A percentile compares a stretch with the other conserved stretches of the same genome.
phyloP scores from a whole-genome alignment of 2,113 vertebrate genomes.

The Hippocampus mohnikei region DNA sequence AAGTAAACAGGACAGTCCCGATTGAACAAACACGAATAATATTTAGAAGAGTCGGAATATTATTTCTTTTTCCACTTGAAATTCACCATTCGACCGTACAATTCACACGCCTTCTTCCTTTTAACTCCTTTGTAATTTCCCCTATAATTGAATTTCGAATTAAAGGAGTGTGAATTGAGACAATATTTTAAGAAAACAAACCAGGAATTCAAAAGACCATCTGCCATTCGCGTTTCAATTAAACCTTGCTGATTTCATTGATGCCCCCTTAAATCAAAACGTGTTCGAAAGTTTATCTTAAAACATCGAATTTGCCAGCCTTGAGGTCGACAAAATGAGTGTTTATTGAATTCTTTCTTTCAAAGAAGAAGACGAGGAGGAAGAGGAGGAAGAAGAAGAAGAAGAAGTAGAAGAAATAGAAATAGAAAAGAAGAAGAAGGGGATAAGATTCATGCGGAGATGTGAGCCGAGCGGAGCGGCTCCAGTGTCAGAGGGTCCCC shows the following conservation, averaged over 20 bases:
- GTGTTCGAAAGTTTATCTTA: constrained; percentile 27
- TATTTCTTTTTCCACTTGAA: not conserved
- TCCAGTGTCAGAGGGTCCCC: constrained; percentile 68
- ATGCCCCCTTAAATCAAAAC: constrained; percentile 28
- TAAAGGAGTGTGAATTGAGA: constrained; percentile 4
- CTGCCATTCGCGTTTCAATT: constrained; percentile 28
- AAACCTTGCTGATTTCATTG: constrained; percentile 41
- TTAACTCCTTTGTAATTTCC: not conserved
- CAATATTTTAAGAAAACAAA: constrained; percentile 30
- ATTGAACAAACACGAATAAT: not conserved
- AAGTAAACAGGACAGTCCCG: not conserved
- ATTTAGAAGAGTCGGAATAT: not conserved
- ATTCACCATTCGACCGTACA: not conserved
- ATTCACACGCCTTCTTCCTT: too few species aligned
- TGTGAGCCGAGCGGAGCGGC: not conserved
- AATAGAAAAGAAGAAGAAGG: not conserved
- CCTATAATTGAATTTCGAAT: constrained; percentile 9
- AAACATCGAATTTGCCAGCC: not conserved
- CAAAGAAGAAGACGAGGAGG: too few species aligned
- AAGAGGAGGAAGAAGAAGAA: not conserved
- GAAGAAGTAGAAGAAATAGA: not conserved
- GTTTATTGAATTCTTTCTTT: not conserved
- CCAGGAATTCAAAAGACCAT: constrained; percentile 31
- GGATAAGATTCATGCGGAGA: not conserved
- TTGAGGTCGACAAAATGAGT: not conserved